Evolutionary conservation across 2,113 vertebrate species (phyloP).

Genomic region (Clarias magur): DNA sequence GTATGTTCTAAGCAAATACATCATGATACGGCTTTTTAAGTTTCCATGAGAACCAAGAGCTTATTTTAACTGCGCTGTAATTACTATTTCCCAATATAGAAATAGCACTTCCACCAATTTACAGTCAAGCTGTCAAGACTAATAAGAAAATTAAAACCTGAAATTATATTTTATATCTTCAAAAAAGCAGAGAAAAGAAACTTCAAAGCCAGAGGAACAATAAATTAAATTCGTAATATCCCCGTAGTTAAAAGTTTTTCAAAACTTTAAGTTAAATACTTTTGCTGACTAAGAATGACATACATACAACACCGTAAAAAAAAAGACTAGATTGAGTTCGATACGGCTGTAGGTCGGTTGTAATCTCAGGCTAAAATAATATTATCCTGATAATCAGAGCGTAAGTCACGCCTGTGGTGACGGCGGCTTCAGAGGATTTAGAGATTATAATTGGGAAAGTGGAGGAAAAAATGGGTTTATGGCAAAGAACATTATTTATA

Average conservation of each 20-base stretch:
- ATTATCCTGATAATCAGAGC: background rate
- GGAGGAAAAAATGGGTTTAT: constrained; percentile 67
- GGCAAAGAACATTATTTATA: constrained; percentile 51
- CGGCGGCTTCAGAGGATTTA: constrained; percentile 76
- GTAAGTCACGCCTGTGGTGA: constrained; percentile 60
- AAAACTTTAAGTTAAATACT: constrained; percentile 35
- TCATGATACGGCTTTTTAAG: constrained; percentile 68
- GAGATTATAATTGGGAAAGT: constrained; percentile 69
- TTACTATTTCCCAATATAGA: constrained; percentile 68
- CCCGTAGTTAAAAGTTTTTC: constrained; percentile 48
- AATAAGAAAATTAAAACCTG: constrained; percentile 67
- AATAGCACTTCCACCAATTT: constrained; percentile 69
- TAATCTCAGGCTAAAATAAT: constrained; percentile 22
- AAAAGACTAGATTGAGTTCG: constrained; percentile 59
- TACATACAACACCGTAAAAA: background rate
- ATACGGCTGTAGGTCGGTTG: constrained; percentile 61
- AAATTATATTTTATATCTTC: constrained; percentile 63
- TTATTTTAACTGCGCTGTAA: constrained; percentile 71
- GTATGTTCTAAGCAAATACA: constrained; percentile 67
- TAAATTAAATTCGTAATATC: constrained; percentile 57
- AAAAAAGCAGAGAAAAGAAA: constrained; percentile 55
- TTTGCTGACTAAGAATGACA: constrained; percentile 33
- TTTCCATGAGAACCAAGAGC: constrained; percentile 71
- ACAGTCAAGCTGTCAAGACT: constrained; percentile 65
- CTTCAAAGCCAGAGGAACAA: constrained; percentile 57